Evolutionary conservation across 2,888 invertebrate genomes (phyloP).

Genomic region (Eristalis arbustorum): DNA sequence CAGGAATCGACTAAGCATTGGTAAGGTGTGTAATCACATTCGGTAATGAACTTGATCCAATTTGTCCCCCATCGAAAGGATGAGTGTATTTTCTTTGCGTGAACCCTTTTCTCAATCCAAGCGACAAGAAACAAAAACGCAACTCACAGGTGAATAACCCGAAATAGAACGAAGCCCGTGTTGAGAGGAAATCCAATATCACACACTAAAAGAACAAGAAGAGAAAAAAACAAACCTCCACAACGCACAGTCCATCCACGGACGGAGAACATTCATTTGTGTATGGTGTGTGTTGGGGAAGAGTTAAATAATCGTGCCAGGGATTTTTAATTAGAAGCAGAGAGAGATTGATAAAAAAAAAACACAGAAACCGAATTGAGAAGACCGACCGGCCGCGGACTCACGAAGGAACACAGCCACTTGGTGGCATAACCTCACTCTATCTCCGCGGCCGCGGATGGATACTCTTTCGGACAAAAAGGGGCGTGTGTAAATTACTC

Average conservation of each 20-base stretch:
- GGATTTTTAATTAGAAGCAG: constrained; percentile 64
- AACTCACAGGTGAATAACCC: constrained; percentile 29
- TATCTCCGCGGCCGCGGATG: background rate
- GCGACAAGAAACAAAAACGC: background rate
- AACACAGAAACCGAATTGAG: constrained; percentile 31
- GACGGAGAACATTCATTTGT: background rate
- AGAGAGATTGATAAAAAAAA: constrained; percentile 52
- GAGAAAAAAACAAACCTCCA: background rate
- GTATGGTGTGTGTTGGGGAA: background rate
- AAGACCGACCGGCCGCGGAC: constrained; percentile 9
- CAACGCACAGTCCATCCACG: background rate
- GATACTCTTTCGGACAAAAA: constrained; percentile 1
- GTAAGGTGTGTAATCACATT: background rate
- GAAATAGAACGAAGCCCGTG: background rate
- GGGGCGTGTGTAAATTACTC: constrained; percentile 59
- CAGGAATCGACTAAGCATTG: background rate
- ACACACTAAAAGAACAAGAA: background rate
- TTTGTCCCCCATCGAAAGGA: background rate
- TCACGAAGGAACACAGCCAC: background rate
- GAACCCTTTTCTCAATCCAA: background rate
- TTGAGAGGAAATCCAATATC: constrained; percentile 13
- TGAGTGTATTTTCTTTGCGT: background rate
- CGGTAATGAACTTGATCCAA: background rate
- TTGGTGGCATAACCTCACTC: too few species aligned
- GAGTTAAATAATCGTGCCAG: constrained; percentile 56